These are phyloP conservation scores for Phalacrocorax brasilianus DNA, from an alignment of 2,113 vertebrate species.

Conservation along the genomic window DNA sequence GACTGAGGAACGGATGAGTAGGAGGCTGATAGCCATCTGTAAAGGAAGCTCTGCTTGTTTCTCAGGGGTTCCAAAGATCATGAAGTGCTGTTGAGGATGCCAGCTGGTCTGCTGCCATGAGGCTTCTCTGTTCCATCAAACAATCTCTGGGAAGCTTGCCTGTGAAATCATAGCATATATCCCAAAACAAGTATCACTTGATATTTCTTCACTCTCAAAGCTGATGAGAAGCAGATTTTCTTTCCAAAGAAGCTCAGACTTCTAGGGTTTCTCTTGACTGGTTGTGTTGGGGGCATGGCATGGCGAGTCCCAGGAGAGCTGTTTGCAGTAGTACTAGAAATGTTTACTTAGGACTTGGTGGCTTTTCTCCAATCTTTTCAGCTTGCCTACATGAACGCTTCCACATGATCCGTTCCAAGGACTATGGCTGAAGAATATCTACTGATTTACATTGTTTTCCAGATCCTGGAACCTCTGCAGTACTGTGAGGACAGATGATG, in stretches of 20 bases:
- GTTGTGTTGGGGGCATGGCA: not conserved
- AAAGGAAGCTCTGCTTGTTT: constrained; percentile 46
- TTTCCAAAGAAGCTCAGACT: not conserved
- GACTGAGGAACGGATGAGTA: constrained; percentile 11
- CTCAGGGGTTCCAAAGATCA: constrained; percentile 23
- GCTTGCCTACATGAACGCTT: not conserved
- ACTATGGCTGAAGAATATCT: not conserved
- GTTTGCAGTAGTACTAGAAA: not conserved
- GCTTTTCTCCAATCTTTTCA: not conserved
- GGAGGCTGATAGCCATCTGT: constrained; percentile 45
- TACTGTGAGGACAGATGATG: not conserved
- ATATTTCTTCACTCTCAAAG: not conserved
- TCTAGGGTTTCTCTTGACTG: not conserved
- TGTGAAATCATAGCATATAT: not conserved
- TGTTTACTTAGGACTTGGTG: not conserved
- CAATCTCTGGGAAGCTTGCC: constrained; percentile 16
- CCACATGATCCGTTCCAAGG: not conserved
- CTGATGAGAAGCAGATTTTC: not conserved
- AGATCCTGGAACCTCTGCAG: not conserved
- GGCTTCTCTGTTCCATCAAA: constrained; percentile 4
- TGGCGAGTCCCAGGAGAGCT: not conserved
- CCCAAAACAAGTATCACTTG: not conserved
- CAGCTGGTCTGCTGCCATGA: constrained; percentile 34
- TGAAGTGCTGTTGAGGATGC: not conserved
- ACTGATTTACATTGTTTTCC: not conserved